Percentiles rank a stretch among this genome's conserved stretches.
phyloP scores from a whole-genome alignment of 2,888 invertebrate species.

The Drosophila engyochracea region DNA sequence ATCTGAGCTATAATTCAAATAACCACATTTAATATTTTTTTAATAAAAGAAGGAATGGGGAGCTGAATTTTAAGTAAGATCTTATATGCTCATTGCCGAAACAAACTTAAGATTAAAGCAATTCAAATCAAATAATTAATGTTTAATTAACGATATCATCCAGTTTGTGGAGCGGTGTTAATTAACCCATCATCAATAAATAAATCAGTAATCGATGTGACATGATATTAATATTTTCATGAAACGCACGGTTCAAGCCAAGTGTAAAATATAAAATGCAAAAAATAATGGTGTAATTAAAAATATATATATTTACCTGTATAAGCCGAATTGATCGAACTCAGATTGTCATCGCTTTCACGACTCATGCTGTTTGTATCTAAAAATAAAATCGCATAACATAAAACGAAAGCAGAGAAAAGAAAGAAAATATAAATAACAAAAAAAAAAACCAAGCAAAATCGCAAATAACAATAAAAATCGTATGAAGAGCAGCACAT shows the following conservation, averaged over 20 bases:
- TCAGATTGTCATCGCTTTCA: constrained; percentile 84
- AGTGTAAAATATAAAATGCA: constrained; percentile 37
- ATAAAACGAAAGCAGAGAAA: constrained; percentile 55
- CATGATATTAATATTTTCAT: constrained; percentile 21
- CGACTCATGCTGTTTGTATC: constrained; percentile 83
- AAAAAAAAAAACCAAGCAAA: constrained; percentile 50
- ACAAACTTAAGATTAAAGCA: not conserved
- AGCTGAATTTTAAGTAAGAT: not conserved
- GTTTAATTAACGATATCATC: constrained; percentile 5
- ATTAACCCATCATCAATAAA: constrained; percentile 24
- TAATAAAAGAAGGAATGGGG: not conserved
- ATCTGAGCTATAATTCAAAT: not conserved
- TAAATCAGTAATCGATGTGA: constrained; percentile 14
- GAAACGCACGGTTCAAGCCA: constrained; percentile 50
- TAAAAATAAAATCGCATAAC: constrained; percentile 69
- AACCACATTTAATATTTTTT: not conserved
- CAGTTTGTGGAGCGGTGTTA: constrained; percentile 29
- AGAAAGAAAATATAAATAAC: constrained; percentile 37
- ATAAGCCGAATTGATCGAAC: constrained; percentile 83
- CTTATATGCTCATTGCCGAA: constrained; percentile 6
- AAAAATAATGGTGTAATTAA: constrained; percentile 34
- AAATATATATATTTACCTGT: constrained; percentile 76
- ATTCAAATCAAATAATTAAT: constrained; percentile 1
- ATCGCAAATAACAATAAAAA: constrained; percentile 34
- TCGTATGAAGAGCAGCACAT: constrained; percentile 46